A percentile compares a stretch with the other conserved stretches of the same genome.
Evolutionary conservation across 2,888 invertebrate species (phyloP).

Genomic region (Oscheius sp.): DNA sequence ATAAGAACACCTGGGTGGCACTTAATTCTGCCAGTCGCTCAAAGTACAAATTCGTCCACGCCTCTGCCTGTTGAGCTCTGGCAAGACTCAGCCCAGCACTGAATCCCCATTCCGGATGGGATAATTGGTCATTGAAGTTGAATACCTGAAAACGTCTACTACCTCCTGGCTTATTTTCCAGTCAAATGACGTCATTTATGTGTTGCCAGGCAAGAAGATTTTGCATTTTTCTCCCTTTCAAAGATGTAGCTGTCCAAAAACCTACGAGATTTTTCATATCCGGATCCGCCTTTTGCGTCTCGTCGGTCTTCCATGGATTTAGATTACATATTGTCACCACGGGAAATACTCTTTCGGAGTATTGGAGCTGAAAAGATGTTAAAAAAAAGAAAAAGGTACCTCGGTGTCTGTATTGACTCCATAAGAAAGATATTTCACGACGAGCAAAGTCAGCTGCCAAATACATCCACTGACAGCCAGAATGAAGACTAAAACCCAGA

Average conservation of each 20-base stretch:
- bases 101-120: slow-evolving; percentile 49
- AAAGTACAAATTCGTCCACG: slow-evolving; percentile 53
- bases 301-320: slow-evolving; percentile 64
- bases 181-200: not conserved
- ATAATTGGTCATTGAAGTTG: slow-evolving; percentile 43
- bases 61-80: slow-evolving; percentile 42
- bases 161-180: not conserved
- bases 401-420: slow-evolving; percentile 63
- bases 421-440: slow-evolving; percentile 57
- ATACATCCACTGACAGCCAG: slow-evolving; percentile 53
- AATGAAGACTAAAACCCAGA: slow-evolving; percentile 61
- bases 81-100: slow-evolving; percentile 39
- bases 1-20: not conserved
- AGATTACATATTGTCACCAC: slow-evolving; percentile 67
- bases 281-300: slow-evolving; percentile 30
- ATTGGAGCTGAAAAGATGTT: slow-evolving; percentile 55
- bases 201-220: not conserved
- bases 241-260: too few species aligned
- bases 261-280: slow-evolving; percentile 47
- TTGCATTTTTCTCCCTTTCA: not conserved
- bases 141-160: slow-evolving; percentile 39
- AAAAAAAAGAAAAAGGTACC: slow-evolving; percentile 26
- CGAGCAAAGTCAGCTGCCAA: slow-evolving; percentile 55
- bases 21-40: slow-evolving; percentile 32
- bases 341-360: slow-evolving; percentile 64